These are phyloP conservation scores for Glaucidium brasilianum DNA, from an alignment of 2,113 vertebrate species.

Conservation along the genomic window DNA sequence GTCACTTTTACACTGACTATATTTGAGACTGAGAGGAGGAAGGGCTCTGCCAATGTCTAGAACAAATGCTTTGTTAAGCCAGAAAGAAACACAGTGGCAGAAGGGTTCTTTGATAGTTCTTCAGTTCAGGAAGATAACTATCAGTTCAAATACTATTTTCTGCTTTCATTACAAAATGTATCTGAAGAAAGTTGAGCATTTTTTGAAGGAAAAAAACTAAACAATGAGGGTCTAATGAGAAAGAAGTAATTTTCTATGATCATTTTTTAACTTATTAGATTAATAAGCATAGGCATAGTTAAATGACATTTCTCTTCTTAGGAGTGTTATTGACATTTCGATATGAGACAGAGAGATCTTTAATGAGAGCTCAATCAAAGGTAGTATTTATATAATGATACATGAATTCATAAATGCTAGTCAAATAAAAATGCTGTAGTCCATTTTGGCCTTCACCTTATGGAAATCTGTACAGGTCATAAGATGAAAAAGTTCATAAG, in stretches of 20 bases:
- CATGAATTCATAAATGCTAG: slow-evolving; percentile 86
- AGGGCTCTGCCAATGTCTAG: neutral
- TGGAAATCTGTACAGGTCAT: slow-evolving; percentile 44
- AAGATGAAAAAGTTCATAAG: slow-evolving; percentile 55
- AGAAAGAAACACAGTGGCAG: neutral
- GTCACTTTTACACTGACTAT: neutral
- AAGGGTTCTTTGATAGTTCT: neutral
- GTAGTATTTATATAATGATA: slow-evolving; percentile 77
- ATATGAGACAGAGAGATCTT: slow-evolving; percentile 60
- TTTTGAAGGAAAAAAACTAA: neutral
- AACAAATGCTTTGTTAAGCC: neutral
- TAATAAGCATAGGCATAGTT: slow-evolving; percentile 52
- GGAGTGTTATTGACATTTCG: slow-evolving; percentile 69
- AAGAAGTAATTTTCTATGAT: slow-evolving; percentile 35
- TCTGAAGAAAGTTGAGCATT: neutral
- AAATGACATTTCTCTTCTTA: slow-evolving; percentile 62
- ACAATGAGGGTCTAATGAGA: neutral
- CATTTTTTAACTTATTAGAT: slow-evolving; percentile 42
- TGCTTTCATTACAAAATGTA: neutral
- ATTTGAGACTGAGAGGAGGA: neutral
- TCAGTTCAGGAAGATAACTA: neutral
- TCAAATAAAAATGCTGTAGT: slow-evolving; percentile 80
- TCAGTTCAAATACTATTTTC: neutral
- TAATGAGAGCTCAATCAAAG: slow-evolving; percentile 73
- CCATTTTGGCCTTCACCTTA: slow-evolving; percentile 61